Evolutionary conservation across 2,113 vertebrate genomes (phyloP).

Genomic region (Strix aluco): DNA sequence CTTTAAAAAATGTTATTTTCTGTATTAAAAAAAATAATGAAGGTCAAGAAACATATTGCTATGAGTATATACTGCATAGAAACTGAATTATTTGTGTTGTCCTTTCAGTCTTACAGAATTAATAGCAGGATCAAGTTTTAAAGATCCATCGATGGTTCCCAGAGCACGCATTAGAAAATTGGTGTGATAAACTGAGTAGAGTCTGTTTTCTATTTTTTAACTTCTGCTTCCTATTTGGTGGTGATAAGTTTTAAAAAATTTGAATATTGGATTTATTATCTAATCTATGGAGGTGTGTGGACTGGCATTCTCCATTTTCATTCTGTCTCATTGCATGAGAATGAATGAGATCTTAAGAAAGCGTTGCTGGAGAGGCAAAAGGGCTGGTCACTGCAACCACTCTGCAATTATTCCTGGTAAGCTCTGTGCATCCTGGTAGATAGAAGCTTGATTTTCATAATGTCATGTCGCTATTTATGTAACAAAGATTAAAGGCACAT

Average conservation of each 20-base stretch:
- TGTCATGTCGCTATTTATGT: background rate
- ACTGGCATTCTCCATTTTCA: background rate
- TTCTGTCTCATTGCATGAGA: background rate
- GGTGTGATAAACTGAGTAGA: background rate
- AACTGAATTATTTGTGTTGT: background rate
- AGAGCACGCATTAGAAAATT: background rate
- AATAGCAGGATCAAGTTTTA: background rate
- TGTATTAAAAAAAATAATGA: background rate
- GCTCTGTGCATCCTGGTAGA: background rate
- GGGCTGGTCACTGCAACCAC: background rate
- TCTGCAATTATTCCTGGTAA: background rate
- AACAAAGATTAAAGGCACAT: background rate
- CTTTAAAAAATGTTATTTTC: conserved; percentile 1
- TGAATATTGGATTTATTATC: background rate
- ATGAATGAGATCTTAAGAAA: background rate
- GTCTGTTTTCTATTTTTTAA: background rate
- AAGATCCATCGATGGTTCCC: background rate
- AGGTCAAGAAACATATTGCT: background rate
- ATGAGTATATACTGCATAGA: background rate
- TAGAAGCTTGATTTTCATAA: background rate
- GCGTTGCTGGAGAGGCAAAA: background rate
- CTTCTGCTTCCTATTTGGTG: background rate
- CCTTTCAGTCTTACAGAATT: background rate
- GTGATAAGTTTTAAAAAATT: background rate
- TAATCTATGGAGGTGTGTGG: background rate